Percentiles rank a stretch among this genome's conserved stretches.
Conservation (phyloP, 2,888 invertebrate species). For the Leucophora obtusa region DNA sequence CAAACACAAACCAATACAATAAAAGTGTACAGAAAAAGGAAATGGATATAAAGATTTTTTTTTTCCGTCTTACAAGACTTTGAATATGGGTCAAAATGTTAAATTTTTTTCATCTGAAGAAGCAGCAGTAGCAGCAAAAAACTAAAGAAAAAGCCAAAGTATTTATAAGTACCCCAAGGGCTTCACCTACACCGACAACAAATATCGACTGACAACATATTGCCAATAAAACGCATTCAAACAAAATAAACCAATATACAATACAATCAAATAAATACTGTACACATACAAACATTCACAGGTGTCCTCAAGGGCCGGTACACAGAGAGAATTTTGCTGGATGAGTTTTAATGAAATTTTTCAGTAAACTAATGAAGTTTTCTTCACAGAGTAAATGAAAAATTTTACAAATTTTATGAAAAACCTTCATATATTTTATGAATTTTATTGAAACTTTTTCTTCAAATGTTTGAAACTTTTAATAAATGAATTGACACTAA, state of each 20-base stretch:
- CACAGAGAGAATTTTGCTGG: too few species aligned
- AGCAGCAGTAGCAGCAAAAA: background rate
- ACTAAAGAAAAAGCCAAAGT: conserved; percentile 36
- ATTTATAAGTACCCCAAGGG: conserved; percentile 50
- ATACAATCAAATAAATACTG: background rate
- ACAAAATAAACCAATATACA: conserved; percentile 33
- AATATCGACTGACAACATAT: conserved; percentile 19
- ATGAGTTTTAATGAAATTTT: too few species aligned
- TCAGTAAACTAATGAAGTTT: too few species aligned
- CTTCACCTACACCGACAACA: conserved; percentile 19
- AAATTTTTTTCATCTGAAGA: conserved; percentile 6
- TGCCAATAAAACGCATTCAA: conserved; percentile 55
- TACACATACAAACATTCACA: background rate
- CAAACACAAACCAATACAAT: background rate
- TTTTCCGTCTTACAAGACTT: conserved; percentile 32
- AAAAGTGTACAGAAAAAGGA: background rate
- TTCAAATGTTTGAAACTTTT: too few species aligned
- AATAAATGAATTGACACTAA: too few species aligned
- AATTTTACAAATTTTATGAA: too few species aligned
- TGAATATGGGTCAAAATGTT: conserved; percentile 50
- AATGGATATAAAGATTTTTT: conserved; percentile 30
- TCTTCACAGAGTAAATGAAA: too few species aligned
- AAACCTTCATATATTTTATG: too few species aligned
- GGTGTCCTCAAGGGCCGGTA: too few species aligned
- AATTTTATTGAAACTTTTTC: too few species aligned